Evolutionary conservation across 1,140 invertebrate genomes (phyloP).

Genomic region (Ceratitis capitata): DNA sequence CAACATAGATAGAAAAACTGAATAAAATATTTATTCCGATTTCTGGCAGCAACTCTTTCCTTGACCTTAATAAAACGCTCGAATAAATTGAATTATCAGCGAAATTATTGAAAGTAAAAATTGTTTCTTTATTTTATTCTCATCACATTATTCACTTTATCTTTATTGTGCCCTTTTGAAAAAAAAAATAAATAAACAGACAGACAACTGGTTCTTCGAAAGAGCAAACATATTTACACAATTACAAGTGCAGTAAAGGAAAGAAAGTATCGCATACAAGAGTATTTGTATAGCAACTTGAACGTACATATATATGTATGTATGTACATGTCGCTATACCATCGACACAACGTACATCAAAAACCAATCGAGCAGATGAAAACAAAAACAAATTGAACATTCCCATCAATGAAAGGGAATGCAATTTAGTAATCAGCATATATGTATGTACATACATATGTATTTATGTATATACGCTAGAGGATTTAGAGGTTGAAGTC

Average conservation of each 20-base stretch:
- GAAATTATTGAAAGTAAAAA: neutral
- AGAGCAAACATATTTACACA: no score
- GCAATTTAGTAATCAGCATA: no score
- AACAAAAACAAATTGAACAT: neutral
- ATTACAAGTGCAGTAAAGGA: neutral
- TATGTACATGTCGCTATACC: neutral
- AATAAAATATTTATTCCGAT: neutral
- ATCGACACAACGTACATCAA: no score
- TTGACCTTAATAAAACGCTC: constrained; percentile 2
- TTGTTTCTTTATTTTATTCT: neutral
- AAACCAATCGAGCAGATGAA: neutral
- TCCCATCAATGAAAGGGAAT: neutral
- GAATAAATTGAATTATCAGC: constrained; percentile 14
- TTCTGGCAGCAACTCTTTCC: neutral
- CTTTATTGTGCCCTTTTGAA: neutral
- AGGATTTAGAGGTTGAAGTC: neutral
- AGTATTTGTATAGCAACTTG: no score
- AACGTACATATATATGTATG: neutral
- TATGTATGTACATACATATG: no score
- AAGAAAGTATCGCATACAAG: neutral
- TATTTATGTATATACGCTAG: no score
- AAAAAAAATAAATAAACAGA: no score
- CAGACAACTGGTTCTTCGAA: neutral
- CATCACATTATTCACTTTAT: neutral
- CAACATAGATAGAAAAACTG: no score